phyloP scores from a whole-genome alignment of 2,888 invertebrate species.

The Tipula confusa region DNA sequence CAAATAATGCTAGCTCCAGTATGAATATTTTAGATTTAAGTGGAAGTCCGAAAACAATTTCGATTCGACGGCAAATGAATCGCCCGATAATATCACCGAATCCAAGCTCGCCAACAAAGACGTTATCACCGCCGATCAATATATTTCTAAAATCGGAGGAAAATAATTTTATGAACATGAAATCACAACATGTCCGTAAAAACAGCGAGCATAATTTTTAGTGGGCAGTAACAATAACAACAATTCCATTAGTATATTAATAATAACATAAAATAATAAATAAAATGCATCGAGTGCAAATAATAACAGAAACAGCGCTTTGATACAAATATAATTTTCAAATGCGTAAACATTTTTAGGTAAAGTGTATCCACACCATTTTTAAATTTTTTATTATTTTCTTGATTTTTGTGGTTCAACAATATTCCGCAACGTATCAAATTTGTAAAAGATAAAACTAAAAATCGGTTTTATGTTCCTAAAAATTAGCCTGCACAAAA shows the following conservation, averaged over 20 bases:
- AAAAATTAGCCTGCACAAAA: neutral
- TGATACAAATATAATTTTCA: conserved; percentile 31
- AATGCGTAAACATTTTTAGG: neutral
- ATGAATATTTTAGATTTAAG: conserved; percentile 66
- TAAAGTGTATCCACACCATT: neutral
- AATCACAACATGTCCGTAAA: conserved; percentile 51
- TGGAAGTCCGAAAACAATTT: conserved; percentile 66
- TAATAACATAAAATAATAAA: conserved; percentile 33
- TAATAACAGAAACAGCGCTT: conserved; percentile 58
- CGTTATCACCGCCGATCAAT: conserved; percentile 43
- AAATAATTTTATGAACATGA: conserved; percentile 50
- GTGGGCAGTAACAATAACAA: conserved; percentile 34
- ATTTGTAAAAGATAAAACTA: neutral
- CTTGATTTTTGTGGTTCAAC: neutral
- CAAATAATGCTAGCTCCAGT: conserved; percentile 45
- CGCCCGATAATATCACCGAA: conserved; percentile 50
- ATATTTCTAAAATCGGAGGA: conserved; percentile 49
- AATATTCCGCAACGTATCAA: neutral
- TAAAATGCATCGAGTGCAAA: conserved; percentile 40
- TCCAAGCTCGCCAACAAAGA: conserved; percentile 56
- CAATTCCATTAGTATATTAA: neutral
- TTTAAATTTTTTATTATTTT: too few relatives aligned
- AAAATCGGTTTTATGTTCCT: conserved; percentile 15
- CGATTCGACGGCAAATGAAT: conserved; percentile 57
- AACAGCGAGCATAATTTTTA: conserved; percentile 57